phyloP scores from a whole-genome alignment of 2,113 vertebrate genomes.

The Calcarius ornatus region DNA sequence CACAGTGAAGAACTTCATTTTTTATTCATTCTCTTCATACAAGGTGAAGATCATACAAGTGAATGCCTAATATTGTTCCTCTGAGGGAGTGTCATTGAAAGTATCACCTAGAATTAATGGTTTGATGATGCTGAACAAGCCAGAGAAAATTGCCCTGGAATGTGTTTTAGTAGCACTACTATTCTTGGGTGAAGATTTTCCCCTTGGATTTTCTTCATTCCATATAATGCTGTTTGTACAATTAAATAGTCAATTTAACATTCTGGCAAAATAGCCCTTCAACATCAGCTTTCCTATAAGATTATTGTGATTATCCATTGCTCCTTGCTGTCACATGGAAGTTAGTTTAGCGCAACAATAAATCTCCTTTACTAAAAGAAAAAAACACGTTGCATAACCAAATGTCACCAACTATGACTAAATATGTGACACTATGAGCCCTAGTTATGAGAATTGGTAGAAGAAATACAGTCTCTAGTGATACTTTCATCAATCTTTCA shows the following conservation, averaged over 20 bases:
- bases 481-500: neutral
- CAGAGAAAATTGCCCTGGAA: conserved; percentile 3
- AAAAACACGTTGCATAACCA: neutral
- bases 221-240: neutral
- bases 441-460: neutral
- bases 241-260: neutral
- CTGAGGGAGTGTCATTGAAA: conserved; percentile 48
- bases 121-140: conserved; percentile 31
- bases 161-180: neutral
- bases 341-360: neutral
- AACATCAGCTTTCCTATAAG: conserved; percentile 7
- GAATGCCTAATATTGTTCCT: conserved; percentile 71
- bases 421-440: neutral
- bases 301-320: neutral
- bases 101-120: conserved; percentile 63
- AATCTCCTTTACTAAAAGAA: neutral
- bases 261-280: conserved; percentile 11
- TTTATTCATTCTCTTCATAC: conserved; percentile 79
- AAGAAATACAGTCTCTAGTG: neutral
- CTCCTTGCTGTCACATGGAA: neutral
- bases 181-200: conserved; percentile 13
- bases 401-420: neutral
- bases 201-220: neutral
- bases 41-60: conserved; percentile 71
- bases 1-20: conserved; percentile 75